phyloP scores from a whole-genome alignment of 2,888 invertebrate species.

The Morpho helenor region DNA sequence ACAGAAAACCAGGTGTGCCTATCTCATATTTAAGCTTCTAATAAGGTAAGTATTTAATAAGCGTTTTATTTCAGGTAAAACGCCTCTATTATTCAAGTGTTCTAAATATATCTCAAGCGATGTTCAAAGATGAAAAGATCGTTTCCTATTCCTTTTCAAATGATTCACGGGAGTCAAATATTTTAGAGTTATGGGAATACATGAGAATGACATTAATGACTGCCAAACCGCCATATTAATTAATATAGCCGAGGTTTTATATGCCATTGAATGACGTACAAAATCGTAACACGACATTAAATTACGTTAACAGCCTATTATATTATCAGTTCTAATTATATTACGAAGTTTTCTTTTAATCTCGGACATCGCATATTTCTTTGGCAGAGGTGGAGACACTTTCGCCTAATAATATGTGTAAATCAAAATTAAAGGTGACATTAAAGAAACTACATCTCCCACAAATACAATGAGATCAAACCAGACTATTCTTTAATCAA shows the following conservation, averaged over 20 bases:
- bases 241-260: constrained; percentile 57
- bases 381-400: constrained; percentile 4
- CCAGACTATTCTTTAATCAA: constrained; percentile 5
- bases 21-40: no score
- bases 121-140: constrained; percentile 32
- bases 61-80: no score
- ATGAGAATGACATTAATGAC: constrained; percentile 66
- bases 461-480: constrained; percentile 5
- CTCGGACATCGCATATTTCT: constrained; percentile 10
- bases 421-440: constrained; percentile 3
- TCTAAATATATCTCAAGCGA: constrained; percentile 31
- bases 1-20: no score
- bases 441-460: not conserved
- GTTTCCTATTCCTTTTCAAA: constrained; percentile 30
- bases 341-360: constrained; percentile 13
- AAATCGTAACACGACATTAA: constrained; percentile 51
- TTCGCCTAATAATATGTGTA: not conserved
- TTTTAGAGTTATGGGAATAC: constrained; percentile 51
- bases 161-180: constrained; percentile 47
- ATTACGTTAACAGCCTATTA: constrained; percentile 46
- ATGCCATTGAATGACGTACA: constrained; percentile 46
- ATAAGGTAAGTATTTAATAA: no score
- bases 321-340: constrained; percentile 25
- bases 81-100: constrained; percentile 26
- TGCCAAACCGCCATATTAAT: constrained; percentile 59